Evolutionary conservation across 2,888 invertebrate genomes (phyloP), one percentile per base, ranked within the genome.

Genomic region (Calameuta filiformis): DNA sequence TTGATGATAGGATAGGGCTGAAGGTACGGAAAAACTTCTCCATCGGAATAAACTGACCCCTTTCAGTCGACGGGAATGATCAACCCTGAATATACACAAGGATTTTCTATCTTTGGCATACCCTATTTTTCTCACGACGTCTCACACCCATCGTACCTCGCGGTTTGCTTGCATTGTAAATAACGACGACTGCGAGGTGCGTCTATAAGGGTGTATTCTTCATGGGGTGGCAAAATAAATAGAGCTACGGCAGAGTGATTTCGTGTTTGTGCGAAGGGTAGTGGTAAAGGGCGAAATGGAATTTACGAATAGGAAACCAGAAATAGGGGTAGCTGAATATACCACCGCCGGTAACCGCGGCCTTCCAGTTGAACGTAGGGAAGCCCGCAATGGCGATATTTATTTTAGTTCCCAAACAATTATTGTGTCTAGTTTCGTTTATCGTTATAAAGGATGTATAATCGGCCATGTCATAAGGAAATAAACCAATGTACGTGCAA

Each of bases 391-490:
- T 76, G 75, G 78, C 79, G 80, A 85, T 84, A 85, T 87, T 83
- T 83, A 84, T 85, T 85, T 87, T 82, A 86, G 87, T 87, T 85
- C 80, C 81, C 79, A 81, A 81, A 81, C 83, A 80, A 80, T 81
- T 76, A 78, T 80, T 81, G 79, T 78, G 80, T 83, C 86, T 87
- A 86, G 87, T 87, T 87, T 82, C 84, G 73, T 68, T 73, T 81
- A 81, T 56, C 9, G 1, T 9, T 9, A 56, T 23, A 56, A 56
- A 9, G 12, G 15, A 56, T 23, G 23, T 15, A 6, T 23, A 23
- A 56, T 56, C 0, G 6, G 6, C 4, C 23, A 23, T 0, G 1
- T 23, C 6, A 23, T 23, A 23, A 56, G 6, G 9, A 23, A 56
- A 56, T 56, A 15, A 56, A 56, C 0, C 23, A 56, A 56, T 9